phyloP scores from a whole-genome alignment of 2,113 vertebrate genomes.

The Coregonus clupeaformis region DNA sequence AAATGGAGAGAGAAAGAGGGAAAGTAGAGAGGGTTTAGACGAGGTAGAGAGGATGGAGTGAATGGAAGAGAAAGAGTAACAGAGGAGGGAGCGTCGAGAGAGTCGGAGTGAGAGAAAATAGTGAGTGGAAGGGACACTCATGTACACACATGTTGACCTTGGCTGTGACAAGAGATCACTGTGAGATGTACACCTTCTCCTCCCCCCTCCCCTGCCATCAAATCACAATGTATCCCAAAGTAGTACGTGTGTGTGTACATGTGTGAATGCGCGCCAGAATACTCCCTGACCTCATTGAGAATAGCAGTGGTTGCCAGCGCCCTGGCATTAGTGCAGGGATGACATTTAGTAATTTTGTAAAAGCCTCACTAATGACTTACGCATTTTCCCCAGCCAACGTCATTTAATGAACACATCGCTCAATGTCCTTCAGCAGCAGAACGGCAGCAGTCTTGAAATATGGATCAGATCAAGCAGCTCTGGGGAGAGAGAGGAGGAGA shows the following conservation, averaged over 20 bases:
- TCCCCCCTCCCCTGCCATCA: too few species aligned
- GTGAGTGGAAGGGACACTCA: too few species aligned
- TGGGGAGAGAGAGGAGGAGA: slow-evolving; percentile 2
- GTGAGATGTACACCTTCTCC: too few species aligned
- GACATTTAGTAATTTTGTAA: slow-evolving; percentile 47
- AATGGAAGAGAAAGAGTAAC: too few species aligned
- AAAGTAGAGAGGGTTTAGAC: neutral
- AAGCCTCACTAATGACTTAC: slow-evolving; percentile 44
- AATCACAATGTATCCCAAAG: too few species aligned
- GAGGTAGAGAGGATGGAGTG: too few species aligned
- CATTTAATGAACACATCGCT: slow-evolving; percentile 46
- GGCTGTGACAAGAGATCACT: too few species aligned
- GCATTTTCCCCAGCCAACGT: slow-evolving; percentile 9
- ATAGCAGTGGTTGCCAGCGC: slow-evolving; percentile 16
- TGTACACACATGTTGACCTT: too few species aligned
- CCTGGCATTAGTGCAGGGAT: slow-evolving; percentile 17
- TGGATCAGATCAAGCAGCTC: neutral
- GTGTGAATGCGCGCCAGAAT: neutral
- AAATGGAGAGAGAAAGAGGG: neutral
- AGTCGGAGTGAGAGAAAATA: too few species aligned
- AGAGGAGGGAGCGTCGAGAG: too few species aligned
- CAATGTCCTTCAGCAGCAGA: slow-evolving; percentile 28
- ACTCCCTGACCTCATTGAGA: slow-evolving; percentile 39
- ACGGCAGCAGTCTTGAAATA: slow-evolving; percentile 9
- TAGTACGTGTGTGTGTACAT: too few species aligned